Percentiles rank a stretch among this genome's conserved stretches.
phyloP scores from a whole-genome alignment of 2,888 invertebrate genomes.

The Mycalesis mineus region DNA sequence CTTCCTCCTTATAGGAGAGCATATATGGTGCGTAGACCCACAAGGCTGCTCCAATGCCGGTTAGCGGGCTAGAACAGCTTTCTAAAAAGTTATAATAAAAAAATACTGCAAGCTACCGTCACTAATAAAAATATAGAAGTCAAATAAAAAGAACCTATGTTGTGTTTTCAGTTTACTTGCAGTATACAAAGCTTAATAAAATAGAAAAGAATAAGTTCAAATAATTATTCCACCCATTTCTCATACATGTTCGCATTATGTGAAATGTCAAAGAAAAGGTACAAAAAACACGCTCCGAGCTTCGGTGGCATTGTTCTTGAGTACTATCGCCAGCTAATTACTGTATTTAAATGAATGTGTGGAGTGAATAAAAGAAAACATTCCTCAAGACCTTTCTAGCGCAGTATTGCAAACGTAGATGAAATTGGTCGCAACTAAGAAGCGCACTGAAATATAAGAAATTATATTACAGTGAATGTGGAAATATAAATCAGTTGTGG shows the following conservation, averaged over 20 bases:
- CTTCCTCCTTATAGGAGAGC: too few relatives aligned
- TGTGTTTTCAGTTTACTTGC: not conserved
- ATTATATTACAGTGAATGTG: too few relatives aligned
- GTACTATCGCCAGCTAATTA: conserved; percentile 8
- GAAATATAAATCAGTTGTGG: too few relatives aligned
- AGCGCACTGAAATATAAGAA: too few relatives aligned
- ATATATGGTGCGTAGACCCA: too few relatives aligned
- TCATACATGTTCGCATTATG: conserved; percentile 7
- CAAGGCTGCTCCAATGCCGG: too few relatives aligned
- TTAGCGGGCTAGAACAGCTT: too few relatives aligned
- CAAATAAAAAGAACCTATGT: too few relatives aligned
- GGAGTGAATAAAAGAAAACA: conserved; percentile 5
- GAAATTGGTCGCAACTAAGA: too few relatives aligned
- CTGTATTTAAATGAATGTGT: conserved; percentile 13
- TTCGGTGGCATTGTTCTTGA: conserved; percentile 10
- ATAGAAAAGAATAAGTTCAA: conserved; percentile 6
- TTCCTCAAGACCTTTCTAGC: not conserved
- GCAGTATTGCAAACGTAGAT: not conserved
- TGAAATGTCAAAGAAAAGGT: conserved; percentile 11
- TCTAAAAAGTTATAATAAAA: too few relatives aligned
- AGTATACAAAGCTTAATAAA: not conserved
- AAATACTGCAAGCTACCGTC: too few relatives aligned
- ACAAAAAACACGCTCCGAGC: conserved; percentile 9
- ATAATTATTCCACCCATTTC: conserved; percentile 10
- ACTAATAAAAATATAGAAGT: too few relatives aligned